Percentiles rank a stretch among this genome's conserved stretches.
phyloP scores from a whole-genome alignment of 2,797 vertebrate genomes.

The Melanotaenia maccullochi region DNA sequence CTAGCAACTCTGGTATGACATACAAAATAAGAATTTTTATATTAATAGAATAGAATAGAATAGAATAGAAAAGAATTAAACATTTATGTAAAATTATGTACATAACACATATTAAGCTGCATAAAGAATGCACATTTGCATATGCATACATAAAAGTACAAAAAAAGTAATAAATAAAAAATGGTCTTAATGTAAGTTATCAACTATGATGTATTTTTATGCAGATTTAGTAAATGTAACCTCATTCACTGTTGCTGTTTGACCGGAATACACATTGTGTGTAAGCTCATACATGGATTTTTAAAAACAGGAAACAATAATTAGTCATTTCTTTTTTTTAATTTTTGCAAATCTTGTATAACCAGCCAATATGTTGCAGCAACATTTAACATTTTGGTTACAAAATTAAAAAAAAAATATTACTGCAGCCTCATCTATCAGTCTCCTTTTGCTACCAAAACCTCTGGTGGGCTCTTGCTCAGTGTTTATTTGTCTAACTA shows the following conservation, averaged over 20 bases:
- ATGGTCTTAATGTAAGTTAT: neutral
- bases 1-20: too few relatives aligned
- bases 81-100: neutral
- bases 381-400: neutral
- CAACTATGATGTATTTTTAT: neutral
- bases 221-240: neutral
- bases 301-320: neutral
- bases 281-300: neutral
- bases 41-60: neutral
- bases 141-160: neutral
- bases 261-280: neutral
- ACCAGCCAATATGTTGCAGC: neutral
- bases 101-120: neutral
- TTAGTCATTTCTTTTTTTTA: neutral
- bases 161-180: neutral
- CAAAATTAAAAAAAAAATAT: conserved; percentile 1
- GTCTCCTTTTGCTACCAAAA: conserved; percentile 48
- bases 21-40: too few relatives aligned
- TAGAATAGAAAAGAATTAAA: neutral
- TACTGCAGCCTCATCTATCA: conserved; percentile 55
- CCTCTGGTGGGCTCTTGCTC: conserved; percentile 66
- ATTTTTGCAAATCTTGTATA: neutral
- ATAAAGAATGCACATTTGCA: neutral
- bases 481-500: conserved; percentile 82
- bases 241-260: neutral